Evolutionary conservation across 1,140 invertebrate genomes (phyloP), one percentile per base, ranked within the genome.

Genomic region (Drosophila miranda): DNA sequence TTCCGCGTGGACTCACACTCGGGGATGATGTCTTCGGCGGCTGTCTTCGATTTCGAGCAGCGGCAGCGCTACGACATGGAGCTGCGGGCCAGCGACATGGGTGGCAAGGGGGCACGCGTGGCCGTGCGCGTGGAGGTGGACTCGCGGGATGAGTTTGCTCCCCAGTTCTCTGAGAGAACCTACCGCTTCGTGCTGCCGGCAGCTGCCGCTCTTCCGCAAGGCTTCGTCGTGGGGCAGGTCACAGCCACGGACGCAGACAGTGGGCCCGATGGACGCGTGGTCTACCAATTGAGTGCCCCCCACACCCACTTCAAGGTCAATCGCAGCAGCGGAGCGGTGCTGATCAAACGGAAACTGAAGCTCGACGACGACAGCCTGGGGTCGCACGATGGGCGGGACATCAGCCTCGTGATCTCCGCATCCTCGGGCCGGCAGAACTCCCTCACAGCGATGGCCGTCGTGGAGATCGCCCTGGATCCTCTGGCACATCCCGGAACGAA

Each of bases 231-330:
- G 4, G 98, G 98, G 0, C 94, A 95, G 78, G 96, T 99, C 3
- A 94, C 94, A 11, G 98, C 98, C 3, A 96, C 94, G 0, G 98
- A 99, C 90, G 92, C 95, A 76, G 98, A 99, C 86, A 95, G 96
- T 81, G 98, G 98, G 0, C 94, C 95, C 0, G 98, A 99, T 91
- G 98, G 98, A 3, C 93, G 96, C 45, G 95, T 99, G 0, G 95
- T 98, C 0, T 99, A 99, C 89, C 95, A 97, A 72, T 83, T 98
- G 11, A 95, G 94, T 8, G 95, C 95, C 0, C 95, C 96, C 50
- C 95, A 97, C 91, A 93, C 95, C 0, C 96, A 97, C 86, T 98
- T 99, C 89, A 96, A 96, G 91, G 94, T 99, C 13, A 98, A 99
- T 90, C 93, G 96, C 70, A 98, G 96, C 1, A 97, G 95, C 4